Evolutionary conservation across 2,888 invertebrate genomes (phyloP), one percentile per base, ranked within the genome.

Genomic region (Thalpophila matura): DNA sequence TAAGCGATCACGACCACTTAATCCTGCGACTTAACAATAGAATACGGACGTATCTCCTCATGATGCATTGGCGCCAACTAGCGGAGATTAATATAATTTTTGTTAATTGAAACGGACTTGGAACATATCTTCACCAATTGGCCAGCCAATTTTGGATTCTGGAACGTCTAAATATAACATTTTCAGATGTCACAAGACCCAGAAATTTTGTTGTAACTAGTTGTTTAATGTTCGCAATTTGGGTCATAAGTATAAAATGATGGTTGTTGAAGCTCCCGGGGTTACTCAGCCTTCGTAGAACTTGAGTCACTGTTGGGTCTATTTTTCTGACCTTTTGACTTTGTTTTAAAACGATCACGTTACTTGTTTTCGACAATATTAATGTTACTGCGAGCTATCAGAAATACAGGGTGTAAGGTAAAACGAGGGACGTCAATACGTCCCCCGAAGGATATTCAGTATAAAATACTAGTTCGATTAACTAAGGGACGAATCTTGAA

Each of bases 91-190:
- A 89, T 88, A 87, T 88, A 88, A 86, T 90, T 91, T 93, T 92
- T 88, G 84, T 91, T 92, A 93, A 94, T 93, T 93, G 86, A 87
- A 85, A 86, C 82, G 85, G 83, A 88, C 87, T 90, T 88, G 86
- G 81, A 79, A 82, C 83, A 76, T 86, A 88, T 84, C 85, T 81
- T 77, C 81, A 77, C 74, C 88, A 90, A 93, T 91, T 92, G 89
- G 79, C 81, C 51, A 79, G 76, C 86, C 86, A 89, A 85, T 86
- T 89, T 89, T 88, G 84, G 84, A 87, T 88, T 87, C 86, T 90
- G 87, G 89, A 86, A 76, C 89, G 79, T 79, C 85, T 92, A 92
- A 91, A 89, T 91, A 85, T 89, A 91, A 76, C 75, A 68, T 77
- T 83, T 79, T 77, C 77, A 80, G 67, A 79, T 80, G 80, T 79